Evolutionary conservation across 2,888 invertebrate genomes (phyloP).

Genomic region (Philereme vetulata): DNA sequence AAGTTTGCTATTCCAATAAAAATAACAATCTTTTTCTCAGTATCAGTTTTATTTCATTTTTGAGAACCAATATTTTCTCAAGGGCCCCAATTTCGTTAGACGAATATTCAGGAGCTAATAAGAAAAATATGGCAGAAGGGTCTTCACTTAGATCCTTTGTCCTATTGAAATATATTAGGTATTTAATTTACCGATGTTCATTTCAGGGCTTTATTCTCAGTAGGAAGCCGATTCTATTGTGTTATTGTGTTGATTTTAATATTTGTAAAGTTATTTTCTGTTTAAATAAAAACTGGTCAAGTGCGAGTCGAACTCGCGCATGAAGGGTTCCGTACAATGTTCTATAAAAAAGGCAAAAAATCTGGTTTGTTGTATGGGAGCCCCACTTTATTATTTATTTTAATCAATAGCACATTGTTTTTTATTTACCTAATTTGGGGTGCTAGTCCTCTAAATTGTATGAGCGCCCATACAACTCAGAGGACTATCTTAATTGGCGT

Average conservation of each 20-base stretch:
- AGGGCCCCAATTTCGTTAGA: slow-evolving; percentile 52
- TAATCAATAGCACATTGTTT: no score
- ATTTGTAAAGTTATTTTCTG: slow-evolving; percentile 4
- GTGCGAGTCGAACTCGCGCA: no score
- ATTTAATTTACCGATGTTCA: slow-evolving; percentile 32
- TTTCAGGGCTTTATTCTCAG: slow-evolving; percentile 35
- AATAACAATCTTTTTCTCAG: slow-evolving; percentile 50
- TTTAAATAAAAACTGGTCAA: no score
- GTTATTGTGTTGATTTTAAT: neutral
- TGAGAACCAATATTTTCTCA: slow-evolving; percentile 46
- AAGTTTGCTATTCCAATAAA: slow-evolving; percentile 37
- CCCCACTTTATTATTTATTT: no score
- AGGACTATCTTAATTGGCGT: no score
- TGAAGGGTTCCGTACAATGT: no score
- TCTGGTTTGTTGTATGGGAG: no score
- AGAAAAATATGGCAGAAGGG: slow-evolving; percentile 55
- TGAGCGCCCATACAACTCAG: no score
- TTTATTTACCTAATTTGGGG: no score
- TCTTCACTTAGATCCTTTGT: slow-evolving; percentile 44
- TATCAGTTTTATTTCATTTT: slow-evolving; percentile 51
- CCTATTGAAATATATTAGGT: slow-evolving; percentile 49
- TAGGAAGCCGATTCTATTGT: slow-evolving; percentile 2
- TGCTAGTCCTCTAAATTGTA: no score
- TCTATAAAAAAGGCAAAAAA: no score
- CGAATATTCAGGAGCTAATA: slow-evolving; percentile 64